Evolutionary conservation across 2,888 invertebrate species (phyloP).

Genomic region (Drosophila nr. fundita): DNA sequence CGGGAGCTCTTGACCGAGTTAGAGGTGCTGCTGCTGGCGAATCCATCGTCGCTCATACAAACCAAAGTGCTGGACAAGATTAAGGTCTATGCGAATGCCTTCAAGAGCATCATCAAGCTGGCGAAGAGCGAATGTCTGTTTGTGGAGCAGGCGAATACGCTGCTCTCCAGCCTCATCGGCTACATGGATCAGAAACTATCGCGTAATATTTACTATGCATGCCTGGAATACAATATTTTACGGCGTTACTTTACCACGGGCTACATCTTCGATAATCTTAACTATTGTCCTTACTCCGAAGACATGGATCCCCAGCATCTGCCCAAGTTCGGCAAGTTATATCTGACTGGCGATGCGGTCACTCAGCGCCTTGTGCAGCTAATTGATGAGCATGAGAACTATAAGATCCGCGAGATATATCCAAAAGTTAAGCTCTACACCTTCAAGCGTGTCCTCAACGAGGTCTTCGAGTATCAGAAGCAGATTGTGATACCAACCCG

Average conservation of each 20-base stretch:
- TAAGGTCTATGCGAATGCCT: conserved; percentile 59
- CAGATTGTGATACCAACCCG: conserved; percentile 68
- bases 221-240: conserved; percentile 73
- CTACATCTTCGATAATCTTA: conserved; percentile 26
- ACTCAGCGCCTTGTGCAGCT: conserved; percentile 64
- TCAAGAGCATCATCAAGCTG: conserved; percentile 70
- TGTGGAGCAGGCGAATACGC: conserved; percentile 68
- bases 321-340: conserved; percentile 70
- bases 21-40: conserved; percentile 54
- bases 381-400: conserved; percentile 60
- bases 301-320: conserved; percentile 48
- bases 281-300: background rate
- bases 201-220: conserved; percentile 62
- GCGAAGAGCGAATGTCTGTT: conserved; percentile 65
- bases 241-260: conserved; percentile 50
- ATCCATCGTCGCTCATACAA: conserved; percentile 38
- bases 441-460: conserved; percentile 62
- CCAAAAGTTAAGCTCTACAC: conserved; percentile 61
- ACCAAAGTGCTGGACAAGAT: conserved; percentile 59
- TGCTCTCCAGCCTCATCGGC: conserved; percentile 61
- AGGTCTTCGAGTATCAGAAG: conserved; percentile 62
- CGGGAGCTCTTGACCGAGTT: conserved; percentile 53
- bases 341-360: conserved; percentile 64
- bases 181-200: conserved; percentile 52
- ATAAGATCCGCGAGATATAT: conserved; percentile 52